These are phyloP conservation scores for Pseudococcus viburni DNA, from an alignment of 2,888 invertebrate genomes.

Conservation along the genomic window DNA sequence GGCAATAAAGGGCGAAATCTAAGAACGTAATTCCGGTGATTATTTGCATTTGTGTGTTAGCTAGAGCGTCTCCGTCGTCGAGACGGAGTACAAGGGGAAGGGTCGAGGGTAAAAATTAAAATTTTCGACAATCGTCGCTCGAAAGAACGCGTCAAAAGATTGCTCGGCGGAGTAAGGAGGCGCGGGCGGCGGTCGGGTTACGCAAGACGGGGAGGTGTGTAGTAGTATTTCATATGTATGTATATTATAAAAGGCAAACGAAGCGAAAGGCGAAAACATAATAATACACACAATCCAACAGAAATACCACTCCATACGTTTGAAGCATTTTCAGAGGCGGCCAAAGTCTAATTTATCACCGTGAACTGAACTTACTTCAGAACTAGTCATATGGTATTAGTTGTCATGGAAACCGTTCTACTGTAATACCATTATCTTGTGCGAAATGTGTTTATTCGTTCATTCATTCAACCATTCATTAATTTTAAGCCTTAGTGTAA, in stretches of 20 bases:
- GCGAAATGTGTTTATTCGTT: constrained; percentile 59
- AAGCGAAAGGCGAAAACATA: constrained; percentile 50
- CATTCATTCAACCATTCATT: constrained; percentile 61
- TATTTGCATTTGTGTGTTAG: constrained; percentile 31
- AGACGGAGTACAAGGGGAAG: background rate
- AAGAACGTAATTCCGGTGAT: constrained; percentile 27
- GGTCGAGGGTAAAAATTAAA: constrained; percentile 7
- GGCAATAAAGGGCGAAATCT: constrained; percentile 24
- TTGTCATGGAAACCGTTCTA: constrained; percentile 58
- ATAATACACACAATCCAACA: constrained; percentile 39
- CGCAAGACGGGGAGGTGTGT: background rate
- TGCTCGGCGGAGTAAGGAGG: background rate
- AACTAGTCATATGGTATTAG: constrained; percentile 58
- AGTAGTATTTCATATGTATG: constrained; percentile 10
- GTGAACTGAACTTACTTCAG: constrained; percentile 53
- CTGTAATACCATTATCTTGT: constrained; percentile 53
- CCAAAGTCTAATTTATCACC: constrained; percentile 58
- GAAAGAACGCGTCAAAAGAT: constrained; percentile 31
- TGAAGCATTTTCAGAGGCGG: constrained; percentile 48
- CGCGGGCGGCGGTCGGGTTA: background rate
- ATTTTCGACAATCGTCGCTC: constrained; percentile 24
- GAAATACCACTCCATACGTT: constrained; percentile 53
- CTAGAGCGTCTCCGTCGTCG: background rate
- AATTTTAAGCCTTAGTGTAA: constrained; percentile 54
- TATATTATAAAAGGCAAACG: constrained; percentile 50